These are phyloP conservation scores for Condylostylus longicornis DNA, from an alignment of 1,140 invertebrate genomes.

Conservation along the genomic window DNA sequence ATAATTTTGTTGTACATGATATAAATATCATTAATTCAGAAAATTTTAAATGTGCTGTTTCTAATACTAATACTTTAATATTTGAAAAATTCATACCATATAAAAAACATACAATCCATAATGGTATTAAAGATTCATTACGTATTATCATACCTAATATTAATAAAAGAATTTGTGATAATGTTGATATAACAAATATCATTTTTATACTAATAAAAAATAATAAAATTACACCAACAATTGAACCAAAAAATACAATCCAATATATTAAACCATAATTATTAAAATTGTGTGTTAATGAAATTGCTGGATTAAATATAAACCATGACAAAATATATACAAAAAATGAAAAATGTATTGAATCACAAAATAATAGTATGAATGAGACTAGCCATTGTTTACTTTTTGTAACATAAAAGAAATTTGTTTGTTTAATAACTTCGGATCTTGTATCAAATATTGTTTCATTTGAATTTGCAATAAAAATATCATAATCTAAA, in stretches of 20 bases:
- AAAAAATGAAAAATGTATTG: constrained; percentile 23
- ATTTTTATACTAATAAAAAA: constrained; percentile 21
- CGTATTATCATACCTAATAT: constrained; percentile 24
- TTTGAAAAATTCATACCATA: constrained; percentile 23
- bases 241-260: constrained; percentile 21
- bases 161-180: constrained; percentile 15
- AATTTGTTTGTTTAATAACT: constrained; percentile 23
- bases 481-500: constrained; percentile 25
- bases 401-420: constrained; percentile 29
- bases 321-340: constrained; percentile 27
- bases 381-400: constrained; percentile 24
- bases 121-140: constrained; percentile 13
- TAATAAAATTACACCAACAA: constrained; percentile 11
- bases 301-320: constrained; percentile 16
- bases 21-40: constrained; percentile 17
- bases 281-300: constrained; percentile 11
- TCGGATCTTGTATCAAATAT: constrained; percentile 21
- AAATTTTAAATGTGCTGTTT: constrained; percentile 21
- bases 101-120: constrained; percentile 22
- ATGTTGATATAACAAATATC: constrained; percentile 19
- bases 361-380: constrained; percentile 22
- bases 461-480: constrained; percentile 25
- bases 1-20: constrained; percentile 19
- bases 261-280: constrained; percentile 22
- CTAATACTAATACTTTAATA: constrained; percentile 19